These are phyloP conservation scores for Glossophaga mutica DNA, from an alignment of 2,797 vertebrate genomes.

Conservation along the genomic window DNA sequence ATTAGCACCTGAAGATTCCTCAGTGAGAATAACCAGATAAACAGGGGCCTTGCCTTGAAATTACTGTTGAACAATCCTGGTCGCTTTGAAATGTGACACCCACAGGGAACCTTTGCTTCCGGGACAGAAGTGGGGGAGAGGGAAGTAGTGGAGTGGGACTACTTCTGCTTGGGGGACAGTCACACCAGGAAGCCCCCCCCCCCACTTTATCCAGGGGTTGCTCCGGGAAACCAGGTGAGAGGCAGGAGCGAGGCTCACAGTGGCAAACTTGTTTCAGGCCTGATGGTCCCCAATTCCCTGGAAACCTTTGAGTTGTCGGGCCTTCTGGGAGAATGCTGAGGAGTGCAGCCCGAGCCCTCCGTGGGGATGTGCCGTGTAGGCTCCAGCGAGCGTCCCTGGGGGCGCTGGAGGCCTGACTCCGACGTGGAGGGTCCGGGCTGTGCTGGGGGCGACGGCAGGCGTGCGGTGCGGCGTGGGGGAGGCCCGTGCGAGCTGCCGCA, in stretches of 20 bases:
- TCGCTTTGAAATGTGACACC: neutral
- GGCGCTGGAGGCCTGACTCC: neutral
- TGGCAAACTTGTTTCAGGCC: neutral
- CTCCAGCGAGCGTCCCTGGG: neutral
- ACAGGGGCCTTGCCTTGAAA: neutral
- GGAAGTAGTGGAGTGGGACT: neutral
- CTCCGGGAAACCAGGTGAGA: neutral
- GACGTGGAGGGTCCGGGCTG: neutral
- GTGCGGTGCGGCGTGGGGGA: no score
- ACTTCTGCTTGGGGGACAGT: neutral
- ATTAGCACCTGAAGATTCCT: neutral
- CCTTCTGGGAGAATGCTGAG: neutral
- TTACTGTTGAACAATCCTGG: neutral
- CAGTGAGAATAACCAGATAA: neutral
- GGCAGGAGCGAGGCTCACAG: neutral
- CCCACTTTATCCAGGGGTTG: neutral
- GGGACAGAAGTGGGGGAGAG: neutral
- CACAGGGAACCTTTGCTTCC: neutral
- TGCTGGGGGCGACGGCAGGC: neutral
- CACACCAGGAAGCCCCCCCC: neutral
- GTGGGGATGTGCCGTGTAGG: neutral
- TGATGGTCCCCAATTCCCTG: neutral
- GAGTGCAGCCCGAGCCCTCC: neutral
- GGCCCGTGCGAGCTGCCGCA: neutral
- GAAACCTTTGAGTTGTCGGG: neutral